Percentiles rank a stretch among this genome's conserved stretches.
Conservation (phyloP, 2,888 invertebrate species). For the Neoitamus cyanurus region DNA sequence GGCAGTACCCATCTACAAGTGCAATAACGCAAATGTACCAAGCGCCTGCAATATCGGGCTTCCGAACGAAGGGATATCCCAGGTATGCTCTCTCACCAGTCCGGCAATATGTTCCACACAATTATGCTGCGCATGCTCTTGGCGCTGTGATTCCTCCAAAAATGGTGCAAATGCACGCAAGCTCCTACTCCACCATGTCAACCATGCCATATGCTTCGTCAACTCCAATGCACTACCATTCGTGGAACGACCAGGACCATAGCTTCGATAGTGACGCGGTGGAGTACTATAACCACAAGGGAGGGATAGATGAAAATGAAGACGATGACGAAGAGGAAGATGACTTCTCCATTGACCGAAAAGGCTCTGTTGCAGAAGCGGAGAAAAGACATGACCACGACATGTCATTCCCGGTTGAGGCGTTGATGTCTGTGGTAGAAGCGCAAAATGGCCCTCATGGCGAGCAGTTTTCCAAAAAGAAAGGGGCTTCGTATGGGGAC, state of each 20-base stretch:
- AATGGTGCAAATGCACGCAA: background rate
- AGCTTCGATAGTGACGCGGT: background rate
- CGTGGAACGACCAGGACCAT: background rate
- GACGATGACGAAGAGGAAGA: constrained; percentile 8
- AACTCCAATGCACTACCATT: background rate
- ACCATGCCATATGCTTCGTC: background rate
- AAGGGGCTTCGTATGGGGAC: background rate
- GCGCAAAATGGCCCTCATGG: background rate
- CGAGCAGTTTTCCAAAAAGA: constrained; percentile 18
- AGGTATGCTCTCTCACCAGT: constrained; percentile 8
- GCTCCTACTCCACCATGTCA: background rate
- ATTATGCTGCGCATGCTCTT: background rate
- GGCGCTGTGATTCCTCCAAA: background rate
- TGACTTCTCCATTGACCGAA: background rate
- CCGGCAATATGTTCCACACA: constrained; percentile 18
- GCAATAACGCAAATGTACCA: background rate
- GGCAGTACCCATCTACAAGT: background rate
- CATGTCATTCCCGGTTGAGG: constrained; percentile 16
- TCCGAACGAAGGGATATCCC: background rate
- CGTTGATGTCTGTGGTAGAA: background rate
- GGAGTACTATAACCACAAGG: background rate
- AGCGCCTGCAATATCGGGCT: background rate
- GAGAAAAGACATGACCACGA: constrained; percentile 13
- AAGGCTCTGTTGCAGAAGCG: background rate
- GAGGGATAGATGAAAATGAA: background rate